A percentile compares a stretch with the other conserved stretches of the same genome.
Evolutionary conservation across 2,888 invertebrate genomes (phyloP).

Genomic region (Fragum sueziense): DNA sequence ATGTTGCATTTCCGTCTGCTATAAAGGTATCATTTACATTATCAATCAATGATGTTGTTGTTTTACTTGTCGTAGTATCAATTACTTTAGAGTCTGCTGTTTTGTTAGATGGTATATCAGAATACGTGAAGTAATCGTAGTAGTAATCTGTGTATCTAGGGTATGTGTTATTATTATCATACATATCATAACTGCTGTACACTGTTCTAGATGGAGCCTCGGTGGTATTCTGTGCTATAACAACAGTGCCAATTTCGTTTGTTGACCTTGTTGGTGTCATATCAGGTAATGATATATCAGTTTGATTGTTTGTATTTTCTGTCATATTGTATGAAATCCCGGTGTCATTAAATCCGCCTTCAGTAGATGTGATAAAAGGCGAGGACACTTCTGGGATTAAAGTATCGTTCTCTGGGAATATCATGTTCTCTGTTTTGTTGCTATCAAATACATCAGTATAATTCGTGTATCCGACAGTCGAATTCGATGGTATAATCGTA

Average conservation of each 20-base stretch:
- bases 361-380: neutral
- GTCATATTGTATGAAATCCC: neutral
- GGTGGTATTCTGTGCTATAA: neutral
- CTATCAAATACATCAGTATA: neutral
- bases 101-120: neutral
- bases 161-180: neutral
- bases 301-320: neutral
- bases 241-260: neutral
- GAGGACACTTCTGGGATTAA: neutral
- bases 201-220: neutral
- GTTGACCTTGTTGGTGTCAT: neutral
- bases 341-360: neutral
- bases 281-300: neutral
- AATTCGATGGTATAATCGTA: neutral
- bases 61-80: neutral
- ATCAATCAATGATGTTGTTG: neutral
- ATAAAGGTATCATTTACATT: neutral
- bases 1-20: too few species aligned
- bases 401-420: neutral
- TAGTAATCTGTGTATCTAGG: neutral
- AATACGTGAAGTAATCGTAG: slow-evolving; percentile 15
- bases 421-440: neutral
- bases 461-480: neutral
- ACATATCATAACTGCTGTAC: slow-evolving; percentile 2
- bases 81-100: neutral